Base-by-base conservation (phyloP, 2,113 vertebrate species). In the Sinosuthora webbiana region DNA sequence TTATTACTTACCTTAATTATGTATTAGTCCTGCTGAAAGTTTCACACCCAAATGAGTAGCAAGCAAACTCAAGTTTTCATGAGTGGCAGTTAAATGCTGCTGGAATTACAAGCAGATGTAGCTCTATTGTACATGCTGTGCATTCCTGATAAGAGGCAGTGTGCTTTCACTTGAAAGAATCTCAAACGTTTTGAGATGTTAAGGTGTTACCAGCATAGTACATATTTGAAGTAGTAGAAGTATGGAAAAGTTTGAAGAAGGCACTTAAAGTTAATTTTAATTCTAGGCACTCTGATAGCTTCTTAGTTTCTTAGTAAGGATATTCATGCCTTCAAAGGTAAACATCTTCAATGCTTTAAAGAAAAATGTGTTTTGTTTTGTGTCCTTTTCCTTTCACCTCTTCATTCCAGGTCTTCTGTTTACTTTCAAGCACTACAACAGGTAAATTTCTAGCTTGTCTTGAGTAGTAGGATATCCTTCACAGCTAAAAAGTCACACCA, bases 121-220 rank as follows among this genome's bases (percentile, higher is more conserved):
- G 21, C 55, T 65, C 37, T 30, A 1, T 47, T 63, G 52, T 4
- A 21, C 1, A 0, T 64, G 25, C 18, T 75, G 1, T 4, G 2
- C 31, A 5, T 56, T 86, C 27, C 24, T 70, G 7, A 4, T 52
- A 25, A 45, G 20, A 33, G 24, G 19, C 3, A 35, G 0, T 37
- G 28, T 42, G 9, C 9, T 84, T 45, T 55, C 15, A 31, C 22
- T 62, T 77, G 37, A 74, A 57, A 39, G 33, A 79, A 56, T 47
- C 9, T 83, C 8, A 49, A 64, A 49, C 79, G 24, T 25, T 85
- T 82, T 27, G 25, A 50, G 21, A 4, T 78, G 24, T 75, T 56
- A 27, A 49, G 16, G 16, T 93, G 25, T 28, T 70, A 22, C 31
- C 33, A 57, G n/a, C 16, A 57, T 47, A 35, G 33, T 56, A 50